Conservation (phyloP, 2,113 vertebrate genomes). For the Aramus guarauna region DNA sequence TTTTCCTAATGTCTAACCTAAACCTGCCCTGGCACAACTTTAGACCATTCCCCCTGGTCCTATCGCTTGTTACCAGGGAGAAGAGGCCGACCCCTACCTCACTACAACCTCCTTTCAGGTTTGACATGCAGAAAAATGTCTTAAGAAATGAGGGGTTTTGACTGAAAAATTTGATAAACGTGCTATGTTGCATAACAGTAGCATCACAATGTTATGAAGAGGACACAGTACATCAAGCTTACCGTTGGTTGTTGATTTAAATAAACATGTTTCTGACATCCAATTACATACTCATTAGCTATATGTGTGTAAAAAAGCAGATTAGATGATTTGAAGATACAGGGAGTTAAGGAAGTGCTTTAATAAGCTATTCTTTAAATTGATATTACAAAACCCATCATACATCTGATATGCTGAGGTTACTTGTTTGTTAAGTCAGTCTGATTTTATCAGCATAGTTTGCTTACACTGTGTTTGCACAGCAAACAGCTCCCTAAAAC, state of each 20-base stretch:
- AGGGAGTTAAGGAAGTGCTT: neutral
- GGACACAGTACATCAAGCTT: neutral
- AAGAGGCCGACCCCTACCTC: too few species aligned
- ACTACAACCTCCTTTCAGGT: too few species aligned
- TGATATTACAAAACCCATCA: neutral
- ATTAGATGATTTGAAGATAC: neutral
- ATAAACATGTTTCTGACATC: neutral
- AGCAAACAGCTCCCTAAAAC: neutral
- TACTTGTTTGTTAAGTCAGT: neutral
- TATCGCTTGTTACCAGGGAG: too few species aligned
- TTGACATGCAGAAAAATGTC: neutral
- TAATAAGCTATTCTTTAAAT: neutral
- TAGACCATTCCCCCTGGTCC: too few species aligned
- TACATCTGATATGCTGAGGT: neutral
- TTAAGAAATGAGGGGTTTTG: neutral
- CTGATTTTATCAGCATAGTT: neutral
- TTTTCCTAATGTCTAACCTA: too few species aligned
- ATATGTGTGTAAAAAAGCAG: neutral
- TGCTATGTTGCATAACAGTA: neutral
- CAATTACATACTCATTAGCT: neutral
- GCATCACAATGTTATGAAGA: neutral
- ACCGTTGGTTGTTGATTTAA: neutral
- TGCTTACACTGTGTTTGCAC: neutral
- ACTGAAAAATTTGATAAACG: neutral
- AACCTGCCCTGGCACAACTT: too few species aligned